Evolutionary conservation across 2,888 invertebrate genomes (phyloP).

Genomic region (Timandra comae): DNA sequence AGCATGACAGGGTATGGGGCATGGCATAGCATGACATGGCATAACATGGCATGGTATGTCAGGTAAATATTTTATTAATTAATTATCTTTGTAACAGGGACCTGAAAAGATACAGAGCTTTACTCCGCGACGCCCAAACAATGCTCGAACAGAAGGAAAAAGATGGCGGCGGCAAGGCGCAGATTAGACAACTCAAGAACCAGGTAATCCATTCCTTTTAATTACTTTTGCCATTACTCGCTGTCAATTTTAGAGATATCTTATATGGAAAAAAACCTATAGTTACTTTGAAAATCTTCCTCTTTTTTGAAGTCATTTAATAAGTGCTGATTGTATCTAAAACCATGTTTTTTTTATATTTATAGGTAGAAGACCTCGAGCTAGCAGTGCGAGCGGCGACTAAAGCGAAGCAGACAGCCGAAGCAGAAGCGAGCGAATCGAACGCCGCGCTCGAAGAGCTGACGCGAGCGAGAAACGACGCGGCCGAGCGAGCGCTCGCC

Average conservation of each 20-base stretch:
- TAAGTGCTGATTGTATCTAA: no score
- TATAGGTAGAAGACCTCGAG: constrained; percentile 91
- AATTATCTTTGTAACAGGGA: no score
- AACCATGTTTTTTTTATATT: background rate
- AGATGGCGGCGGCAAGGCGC: constrained; percentile 87
- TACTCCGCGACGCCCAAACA: constrained; percentile 93
- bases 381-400: constrained; percentile 88
- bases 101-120: constrained; percentile 90
- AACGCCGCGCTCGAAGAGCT: constrained; percentile 90
- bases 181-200: constrained; percentile 86
- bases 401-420: constrained; percentile 90
- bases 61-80: no score
- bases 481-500: constrained; percentile 82
- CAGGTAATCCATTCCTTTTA: no score
- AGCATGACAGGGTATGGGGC: no score
- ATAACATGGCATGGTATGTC: no score
- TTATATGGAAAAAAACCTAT: no score
- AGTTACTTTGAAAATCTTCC: no score
- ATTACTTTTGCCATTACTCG: no score
- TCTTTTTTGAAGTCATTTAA: no score
- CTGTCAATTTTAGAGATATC: no score
- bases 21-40: no score
- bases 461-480: constrained; percentile 82
- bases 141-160: constrained; percentile 93
- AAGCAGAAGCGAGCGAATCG: constrained; percentile 90